A percentile compares a stretch with the other conserved stretches of the same genome.
These are phyloP conservation scores for Pterophyllum scalare DNA, from an alignment of 2,113 vertebrate genomes.

Conservation along the genomic window DNA sequence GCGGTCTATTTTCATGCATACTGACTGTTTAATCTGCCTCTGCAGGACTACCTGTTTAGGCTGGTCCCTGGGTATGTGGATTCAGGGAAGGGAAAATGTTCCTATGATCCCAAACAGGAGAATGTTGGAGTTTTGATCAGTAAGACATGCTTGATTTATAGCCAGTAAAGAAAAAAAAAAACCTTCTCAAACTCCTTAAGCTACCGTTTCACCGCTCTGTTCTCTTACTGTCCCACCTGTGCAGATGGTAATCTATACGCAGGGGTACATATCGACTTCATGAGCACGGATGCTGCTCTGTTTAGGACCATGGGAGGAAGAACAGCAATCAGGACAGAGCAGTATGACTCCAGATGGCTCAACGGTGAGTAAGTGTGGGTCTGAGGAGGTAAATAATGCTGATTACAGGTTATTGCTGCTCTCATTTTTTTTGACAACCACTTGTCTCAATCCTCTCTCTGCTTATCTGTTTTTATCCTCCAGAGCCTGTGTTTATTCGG, in stretches of 20 bases:
- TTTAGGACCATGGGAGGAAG: constrained; percentile 86
- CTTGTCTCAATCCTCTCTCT: constrained; percentile 48
- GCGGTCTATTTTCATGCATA: constrained; percentile 52
- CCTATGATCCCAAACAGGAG: constrained; percentile 86
- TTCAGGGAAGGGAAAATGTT: constrained; percentile 87
- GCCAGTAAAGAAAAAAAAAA: rapidly evolving
- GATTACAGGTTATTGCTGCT: constrained; percentile 65
- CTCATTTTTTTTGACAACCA: constrained; percentile 52
- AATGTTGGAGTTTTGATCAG: constrained; percentile 83
- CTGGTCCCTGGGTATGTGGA: constrained; percentile 83
- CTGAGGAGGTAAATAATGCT: constrained; percentile 45
- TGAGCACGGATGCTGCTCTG: constrained; percentile 87
- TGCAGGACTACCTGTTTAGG: constrained; percentile 87
- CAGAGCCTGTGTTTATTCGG: constrained; percentile 86
- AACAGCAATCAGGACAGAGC: constrained; percentile 84
- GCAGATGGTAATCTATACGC: constrained; percentile 87
- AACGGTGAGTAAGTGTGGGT: constrained; percentile 81
- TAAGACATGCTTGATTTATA: constrained; percentile 60
- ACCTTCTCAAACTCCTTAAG: background rate
- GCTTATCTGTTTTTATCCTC: constrained; percentile 50
- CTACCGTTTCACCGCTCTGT: background rate
- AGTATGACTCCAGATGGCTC: constrained; percentile 88
- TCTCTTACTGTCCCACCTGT: background rate
- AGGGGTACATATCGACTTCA: constrained; percentile 88
- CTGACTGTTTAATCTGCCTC: constrained; percentile 43